These are phyloP conservation scores for Zaprionus ornatus DNA, from an alignment of 1,140 invertebrate genomes.

Conservation along the genomic window DNA sequence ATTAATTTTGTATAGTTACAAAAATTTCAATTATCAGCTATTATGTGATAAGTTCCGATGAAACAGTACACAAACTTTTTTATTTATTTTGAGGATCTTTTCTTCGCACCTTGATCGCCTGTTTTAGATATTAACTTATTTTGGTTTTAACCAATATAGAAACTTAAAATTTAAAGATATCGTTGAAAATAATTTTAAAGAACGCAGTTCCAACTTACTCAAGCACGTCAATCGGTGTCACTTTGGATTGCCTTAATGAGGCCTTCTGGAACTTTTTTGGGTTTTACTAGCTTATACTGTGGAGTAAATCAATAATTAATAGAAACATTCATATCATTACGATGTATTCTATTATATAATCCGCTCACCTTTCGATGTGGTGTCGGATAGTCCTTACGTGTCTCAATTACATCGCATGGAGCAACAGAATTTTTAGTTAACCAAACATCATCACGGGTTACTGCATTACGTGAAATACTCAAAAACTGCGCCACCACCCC, in stretches of 20 bases:
- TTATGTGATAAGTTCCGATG: no score
- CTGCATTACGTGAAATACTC: not conserved
- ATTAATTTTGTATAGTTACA: no score
- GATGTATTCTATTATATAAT: not conserved
- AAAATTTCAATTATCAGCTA: no score
- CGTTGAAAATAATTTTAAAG: not conserved
- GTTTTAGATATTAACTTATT: no score
- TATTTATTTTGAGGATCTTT: no score
- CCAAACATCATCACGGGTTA: slow-evolving; percentile 21
- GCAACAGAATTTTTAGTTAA: not conserved
- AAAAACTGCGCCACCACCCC: not conserved
- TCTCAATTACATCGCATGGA: slow-evolving; percentile 13
- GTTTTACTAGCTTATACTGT: not conserved
- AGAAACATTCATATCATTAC: not conserved
- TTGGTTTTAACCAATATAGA: not conserved
- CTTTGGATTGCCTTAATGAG: not conserved
- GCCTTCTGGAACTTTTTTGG: not conserved
- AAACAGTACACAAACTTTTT: no score
- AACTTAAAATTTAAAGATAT: not conserved
- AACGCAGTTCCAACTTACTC: not conserved
- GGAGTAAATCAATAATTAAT: not conserved
- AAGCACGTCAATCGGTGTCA: not conserved
- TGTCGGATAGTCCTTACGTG: not conserved
- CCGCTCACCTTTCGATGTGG: not conserved
- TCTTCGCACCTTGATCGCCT: no score